Conservation (phyloP, 2,797 vertebrate genomes). For the Gephyroberyx darwinii region DNA sequence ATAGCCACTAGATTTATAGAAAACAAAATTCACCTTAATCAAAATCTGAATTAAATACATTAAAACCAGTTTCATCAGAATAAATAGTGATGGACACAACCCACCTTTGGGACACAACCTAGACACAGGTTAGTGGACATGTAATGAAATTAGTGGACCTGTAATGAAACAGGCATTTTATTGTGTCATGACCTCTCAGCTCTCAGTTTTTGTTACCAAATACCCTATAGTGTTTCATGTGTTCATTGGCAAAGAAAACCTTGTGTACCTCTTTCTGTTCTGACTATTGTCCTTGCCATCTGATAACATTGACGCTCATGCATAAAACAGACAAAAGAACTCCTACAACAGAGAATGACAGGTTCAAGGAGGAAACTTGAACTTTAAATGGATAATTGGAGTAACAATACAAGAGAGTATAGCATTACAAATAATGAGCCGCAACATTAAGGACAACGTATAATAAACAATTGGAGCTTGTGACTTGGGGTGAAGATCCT, state of each 20-base stretch:
- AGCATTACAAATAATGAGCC: conserved; percentile 1
- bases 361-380: conserved; percentile 41
- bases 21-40: too few relatives aligned
- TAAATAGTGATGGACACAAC: too few relatives aligned
- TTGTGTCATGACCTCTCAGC: background rate
- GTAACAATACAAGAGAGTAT: conserved; percentile 15
- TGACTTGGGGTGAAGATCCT: background rate
- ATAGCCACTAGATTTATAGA: too few relatives aligned
- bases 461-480: background rate
- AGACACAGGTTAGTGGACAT: too few relatives aligned
- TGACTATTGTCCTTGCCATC: conserved; percentile 20
- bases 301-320: background rate
- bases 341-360: background rate
- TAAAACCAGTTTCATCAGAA: too few relatives aligned
- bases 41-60: too few relatives aligned
- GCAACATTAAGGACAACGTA: background rate
- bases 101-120: too few relatives aligned
- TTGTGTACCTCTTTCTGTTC: background rate
- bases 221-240: conserved; percentile 36
- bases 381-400: background rate
- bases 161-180: background rate
- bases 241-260: conserved; percentile 7
- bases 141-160: too few relatives aligned
- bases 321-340: conserved; percentile 27
- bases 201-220: conserved; percentile 6